Evolutionary conservation across 2,797 vertebrate genomes (phyloP), one percentile per base, ranked within the genome.

Genomic region (Hydrophis major): DNA sequence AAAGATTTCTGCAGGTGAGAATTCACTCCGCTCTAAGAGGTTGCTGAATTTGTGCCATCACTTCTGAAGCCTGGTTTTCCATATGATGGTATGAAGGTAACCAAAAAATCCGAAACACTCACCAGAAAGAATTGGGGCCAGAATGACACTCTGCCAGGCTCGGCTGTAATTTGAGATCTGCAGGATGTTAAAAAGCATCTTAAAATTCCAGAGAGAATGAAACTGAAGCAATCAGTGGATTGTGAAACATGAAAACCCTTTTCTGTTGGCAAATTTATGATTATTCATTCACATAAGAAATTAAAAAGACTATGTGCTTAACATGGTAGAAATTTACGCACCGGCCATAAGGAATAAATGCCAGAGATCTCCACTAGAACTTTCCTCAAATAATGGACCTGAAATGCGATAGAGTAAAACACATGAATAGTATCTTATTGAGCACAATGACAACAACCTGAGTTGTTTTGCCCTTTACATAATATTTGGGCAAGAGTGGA

Each of bases 71-170:
- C 7, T 2, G 12, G 10, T 27, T 87, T 13, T 47, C 4, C 3
- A 13, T 6, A 7, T 4, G 20, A 37, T 32, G 86, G 55, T 28
- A 27, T 1, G 16, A 74, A 57, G 37, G 42, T 6, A 47, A 69
- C 4, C 3, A 2, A 37, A 4, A 56, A 14, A 42, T 27, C 37
- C 0, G 3, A 63, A 16, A 78, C 1, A 25, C 87, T 12, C 97
- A 99, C 99, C 99, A 97, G 98, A 98, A 94, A 99, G 98, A 83
- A 99, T 98, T 0, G 99, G 99, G 27, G 98, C 98, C 94, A 99
- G 97, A 87, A 99, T 97, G 60, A 98, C 98, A 1, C 97, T 98
- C 94, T 98, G 98, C 99, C 99, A 99, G 0, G 98, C 97, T 90
- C 94, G 97, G 83, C 94, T 95, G 92, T 98, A 98, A 93, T 94